Percentiles rank a stretch among this genome's conserved stretches.
phyloP scores from a whole-genome alignment of 2,797 vertebrate species.

The Pangasius mekongensis region DNA sequence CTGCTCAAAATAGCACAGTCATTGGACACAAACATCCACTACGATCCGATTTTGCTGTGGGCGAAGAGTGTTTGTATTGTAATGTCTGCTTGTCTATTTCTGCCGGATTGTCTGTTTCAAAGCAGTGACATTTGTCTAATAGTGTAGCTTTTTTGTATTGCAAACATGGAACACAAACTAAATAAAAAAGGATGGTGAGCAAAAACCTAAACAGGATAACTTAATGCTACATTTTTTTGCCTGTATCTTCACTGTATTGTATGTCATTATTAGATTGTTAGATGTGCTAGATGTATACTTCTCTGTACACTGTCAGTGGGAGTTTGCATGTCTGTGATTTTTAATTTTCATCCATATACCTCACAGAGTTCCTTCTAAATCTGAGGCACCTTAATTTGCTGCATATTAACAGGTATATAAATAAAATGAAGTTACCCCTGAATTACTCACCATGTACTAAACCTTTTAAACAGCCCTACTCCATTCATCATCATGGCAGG shows the following conservation, averaged over 20 bases:
- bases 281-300: neutral
- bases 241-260: neutral
- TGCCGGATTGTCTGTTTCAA: constrained; percentile 28
- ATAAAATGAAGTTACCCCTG: neutral
- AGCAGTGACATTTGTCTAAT: constrained; percentile 2
- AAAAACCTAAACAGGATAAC: constrained; percentile 26
- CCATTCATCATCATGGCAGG: constrained; percentile 30
- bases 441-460: constrained; percentile 14
- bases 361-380: neutral
- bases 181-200: neutral
- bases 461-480: neutral
- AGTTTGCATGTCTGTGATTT: neutral
- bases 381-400: neutral
- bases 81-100: constrained; percentile 22
- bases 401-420: too few relatives aligned
- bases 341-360: neutral
- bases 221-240: neutral
- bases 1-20: constrained; percentile 37
- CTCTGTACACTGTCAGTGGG: neutral
- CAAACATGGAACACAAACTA: neutral
- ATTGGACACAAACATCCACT: constrained; percentile 34
- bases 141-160: neutral
- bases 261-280: neutral
- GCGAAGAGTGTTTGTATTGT: constrained; percentile 19
- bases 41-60: constrained; percentile 17